Conservation (phyloP, 2,888 invertebrate species). For the Cerastis leucographa region DNA sequence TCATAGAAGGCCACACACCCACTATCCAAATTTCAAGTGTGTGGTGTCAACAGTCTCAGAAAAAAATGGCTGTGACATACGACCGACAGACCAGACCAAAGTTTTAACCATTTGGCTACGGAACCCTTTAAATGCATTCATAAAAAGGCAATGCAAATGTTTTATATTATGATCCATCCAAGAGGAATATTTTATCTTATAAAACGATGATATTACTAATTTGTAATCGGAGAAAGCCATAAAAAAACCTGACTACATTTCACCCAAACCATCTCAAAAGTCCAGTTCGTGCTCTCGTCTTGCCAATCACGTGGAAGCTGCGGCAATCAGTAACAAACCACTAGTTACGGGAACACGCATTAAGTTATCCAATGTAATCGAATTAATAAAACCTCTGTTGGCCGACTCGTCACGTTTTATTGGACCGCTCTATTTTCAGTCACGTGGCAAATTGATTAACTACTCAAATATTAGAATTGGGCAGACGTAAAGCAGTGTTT, state of each 20-base stretch:
- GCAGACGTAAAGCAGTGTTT: background rate
- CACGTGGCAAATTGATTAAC: conserved; percentile 40
- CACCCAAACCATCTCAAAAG: conserved; percentile 29
- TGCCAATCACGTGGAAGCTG: conserved; percentile 38
- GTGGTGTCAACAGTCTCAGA: too few relatives aligned
- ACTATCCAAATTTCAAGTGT: too few relatives aligned
- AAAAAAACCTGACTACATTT: background rate
- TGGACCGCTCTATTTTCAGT: conserved; percentile 31
- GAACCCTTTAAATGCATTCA: too few relatives aligned
- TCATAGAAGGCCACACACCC: too few relatives aligned
- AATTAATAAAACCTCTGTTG: conserved; percentile 53
- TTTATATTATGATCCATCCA: too few relatives aligned
- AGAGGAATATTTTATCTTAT: too few relatives aligned
- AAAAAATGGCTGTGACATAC: too few relatives aligned
- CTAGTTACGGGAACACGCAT: conserved; percentile 39
- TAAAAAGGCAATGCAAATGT: too few relatives aligned
- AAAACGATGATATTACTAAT: too few relatives aligned
- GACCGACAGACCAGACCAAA: too few relatives aligned
- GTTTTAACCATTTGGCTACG: too few relatives aligned
- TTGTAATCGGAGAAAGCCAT: too few relatives aligned
- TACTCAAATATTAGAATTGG: conserved; percentile 13
- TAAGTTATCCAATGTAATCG: conserved; percentile 54
- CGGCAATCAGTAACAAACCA: conserved; percentile 51
- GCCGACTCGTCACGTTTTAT: conserved; percentile 58
- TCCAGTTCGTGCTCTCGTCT: background rate